Evolutionary conservation across 2,797 vertebrate genomes (phyloP).

Genomic region (Gallinago nigripennis): DNA sequence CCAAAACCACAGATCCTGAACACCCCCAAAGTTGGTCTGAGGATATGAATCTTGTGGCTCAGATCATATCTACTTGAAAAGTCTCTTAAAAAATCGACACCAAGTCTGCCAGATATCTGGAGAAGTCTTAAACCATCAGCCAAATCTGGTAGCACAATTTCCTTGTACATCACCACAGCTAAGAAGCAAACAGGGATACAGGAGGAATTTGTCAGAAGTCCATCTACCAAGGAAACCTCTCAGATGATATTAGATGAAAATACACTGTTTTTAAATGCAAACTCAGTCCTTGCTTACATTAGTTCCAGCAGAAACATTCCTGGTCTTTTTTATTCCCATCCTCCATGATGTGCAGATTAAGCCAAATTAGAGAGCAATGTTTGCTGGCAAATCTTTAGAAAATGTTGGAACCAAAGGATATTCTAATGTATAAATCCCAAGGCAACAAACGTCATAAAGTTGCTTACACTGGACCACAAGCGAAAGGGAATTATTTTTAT

Average conservation of each 20-base stretch:
- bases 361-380: background rate
- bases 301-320: background rate
- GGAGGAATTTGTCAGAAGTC: background rate
- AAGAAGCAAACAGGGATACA: background rate
- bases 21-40: background rate
- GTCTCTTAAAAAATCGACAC: background rate
- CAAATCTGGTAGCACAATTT: background rate
- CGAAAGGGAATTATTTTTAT: conserved; percentile 25
- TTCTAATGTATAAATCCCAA: conserved; percentile 63
- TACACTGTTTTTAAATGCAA: background rate
- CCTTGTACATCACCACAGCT: background rate
- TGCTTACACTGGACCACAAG: conserved; percentile 65
- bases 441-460: conserved; percentile 51
- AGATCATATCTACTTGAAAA: background rate
- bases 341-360: background rate
- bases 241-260: background rate
- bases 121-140: background rate
- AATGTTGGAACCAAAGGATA: conserved; percentile 58
- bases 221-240: background rate
- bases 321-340: background rate
- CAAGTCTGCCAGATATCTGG: background rate
- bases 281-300: background rate
- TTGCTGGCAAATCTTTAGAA: conserved; percentile 56
- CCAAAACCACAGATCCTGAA: background rate
- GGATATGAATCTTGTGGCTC: background rate